These are phyloP conservation scores for Gymnopithys bicolor DNA, from an alignment of 2,797 vertebrate genomes.

Conservation along the genomic window DNA sequence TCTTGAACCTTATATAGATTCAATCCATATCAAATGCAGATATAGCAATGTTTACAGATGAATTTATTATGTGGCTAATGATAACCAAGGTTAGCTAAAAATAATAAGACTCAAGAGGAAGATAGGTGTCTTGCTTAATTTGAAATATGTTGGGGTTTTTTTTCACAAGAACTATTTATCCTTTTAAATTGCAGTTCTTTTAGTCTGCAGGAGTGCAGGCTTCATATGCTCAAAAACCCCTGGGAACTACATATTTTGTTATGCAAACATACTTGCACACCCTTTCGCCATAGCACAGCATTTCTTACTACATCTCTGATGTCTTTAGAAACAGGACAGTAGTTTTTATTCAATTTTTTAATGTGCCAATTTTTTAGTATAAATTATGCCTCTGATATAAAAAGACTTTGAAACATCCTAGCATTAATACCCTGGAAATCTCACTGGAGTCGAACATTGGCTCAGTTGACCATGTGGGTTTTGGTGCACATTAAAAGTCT, in stretches of 20 bases:
- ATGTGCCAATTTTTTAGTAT: not conserved
- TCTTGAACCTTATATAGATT: slow-evolving; percentile 23
- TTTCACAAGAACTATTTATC: not conserved
- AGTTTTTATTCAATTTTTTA: not conserved
- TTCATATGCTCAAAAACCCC: not conserved
- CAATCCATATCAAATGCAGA: slow-evolving; percentile 23
- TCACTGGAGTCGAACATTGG: not conserved
- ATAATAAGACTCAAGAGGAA: not conserved
- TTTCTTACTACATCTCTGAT: not conserved
- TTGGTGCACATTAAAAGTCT: not conserved
- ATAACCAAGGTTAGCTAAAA: slow-evolving; percentile 46
- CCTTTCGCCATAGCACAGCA: not conserved
- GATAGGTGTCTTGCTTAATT: not conserved
- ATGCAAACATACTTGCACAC: not conserved
- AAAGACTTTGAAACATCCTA: not conserved
- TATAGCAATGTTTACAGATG: not conserved
- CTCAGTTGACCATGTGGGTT: not conserved
- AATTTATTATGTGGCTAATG: slow-evolving; percentile 2
- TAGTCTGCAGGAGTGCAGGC: not conserved
- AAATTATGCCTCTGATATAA: not conserved
- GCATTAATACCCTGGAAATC: not conserved
- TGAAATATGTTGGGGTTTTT: not conserved
- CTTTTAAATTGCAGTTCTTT: not conserved
- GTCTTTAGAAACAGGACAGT: not conserved
- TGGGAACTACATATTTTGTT: not conserved